Conservation (phyloP, 2,113 vertebrate genomes). For the Labeo catla region DNA sequence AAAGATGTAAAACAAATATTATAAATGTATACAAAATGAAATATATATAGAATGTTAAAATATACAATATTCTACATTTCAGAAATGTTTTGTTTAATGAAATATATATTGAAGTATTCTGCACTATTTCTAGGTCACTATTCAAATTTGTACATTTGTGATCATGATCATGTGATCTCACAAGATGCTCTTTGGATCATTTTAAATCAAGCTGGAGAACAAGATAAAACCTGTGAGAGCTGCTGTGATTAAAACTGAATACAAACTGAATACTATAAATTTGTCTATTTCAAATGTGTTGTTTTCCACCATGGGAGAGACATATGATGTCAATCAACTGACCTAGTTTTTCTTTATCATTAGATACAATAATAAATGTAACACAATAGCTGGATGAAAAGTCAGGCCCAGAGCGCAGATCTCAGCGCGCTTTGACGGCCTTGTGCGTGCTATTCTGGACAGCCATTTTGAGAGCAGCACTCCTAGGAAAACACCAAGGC, state of each 20-base stretch:
- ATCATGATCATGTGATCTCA: neutral
- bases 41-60: neutral
- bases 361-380: neutral
- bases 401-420: neutral
- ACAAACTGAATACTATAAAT: too few relatives aligned
- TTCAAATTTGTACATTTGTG: neutral
- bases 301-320: neutral
- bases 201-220: neutral
- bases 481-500: constrained; percentile 64
- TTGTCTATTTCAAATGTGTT: neutral
- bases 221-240: neutral
- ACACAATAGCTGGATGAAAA: constrained; percentile 20
- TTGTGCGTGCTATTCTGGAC: constrained; percentile 53
- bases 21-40: neutral
- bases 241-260: too few relatives aligned
- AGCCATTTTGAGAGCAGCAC: constrained; percentile 45
- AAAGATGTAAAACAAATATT: too few relatives aligned
- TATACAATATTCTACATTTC: too few relatives aligned
- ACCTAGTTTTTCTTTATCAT: constrained; percentile 9
- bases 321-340: constrained; percentile 1
- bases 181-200: neutral
- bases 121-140: neutral
- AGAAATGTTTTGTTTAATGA: too few relatives aligned
- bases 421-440: constrained; percentile 37
- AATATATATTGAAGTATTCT: neutral